phyloP scores from a whole-genome alignment of 2,113 vertebrate genomes.

The Solenodon paradoxus region DNA sequence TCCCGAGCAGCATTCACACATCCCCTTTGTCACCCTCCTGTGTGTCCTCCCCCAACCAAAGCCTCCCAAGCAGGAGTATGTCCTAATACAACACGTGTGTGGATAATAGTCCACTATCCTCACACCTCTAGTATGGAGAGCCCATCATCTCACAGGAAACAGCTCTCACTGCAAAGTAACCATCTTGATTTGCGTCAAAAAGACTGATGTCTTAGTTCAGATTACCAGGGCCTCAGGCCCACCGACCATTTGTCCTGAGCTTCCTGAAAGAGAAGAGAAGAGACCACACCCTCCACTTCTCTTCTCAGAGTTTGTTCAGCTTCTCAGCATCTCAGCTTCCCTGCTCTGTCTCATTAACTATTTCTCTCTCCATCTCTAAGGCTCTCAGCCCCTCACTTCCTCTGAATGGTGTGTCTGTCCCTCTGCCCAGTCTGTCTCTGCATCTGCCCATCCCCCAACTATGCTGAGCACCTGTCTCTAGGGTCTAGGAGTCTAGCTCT shows the following conservation, averaged over 20 bases:
- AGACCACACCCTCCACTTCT: not conserved
- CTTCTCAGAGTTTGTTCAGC: not conserved
- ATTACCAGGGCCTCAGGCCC: not conserved
- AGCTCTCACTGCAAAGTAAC: not conserved
- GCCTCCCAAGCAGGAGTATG: not conserved
- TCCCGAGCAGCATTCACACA: not conserved
- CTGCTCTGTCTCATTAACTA: not conserved
- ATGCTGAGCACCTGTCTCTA: not conserved
- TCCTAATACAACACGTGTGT: not conserved
- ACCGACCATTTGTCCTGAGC: not conserved
- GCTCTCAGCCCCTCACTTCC: not conserved
- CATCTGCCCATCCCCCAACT: not conserved
- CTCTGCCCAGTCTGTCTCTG: not conserved
- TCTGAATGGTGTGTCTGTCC: not conserved
- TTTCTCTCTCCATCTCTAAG: not conserved
- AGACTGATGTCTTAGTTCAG: not conserved
- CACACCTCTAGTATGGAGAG: not conserved
- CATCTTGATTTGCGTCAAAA: not conserved
- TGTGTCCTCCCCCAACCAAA: not conserved
- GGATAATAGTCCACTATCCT: not conserved
- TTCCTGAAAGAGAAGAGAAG: not conserved
- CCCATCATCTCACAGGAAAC: not conserved
- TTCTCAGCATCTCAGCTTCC: not conserved
- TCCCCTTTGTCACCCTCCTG: not conserved
- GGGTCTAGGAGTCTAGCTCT: not conserved